Conservation (phyloP, 2,797 vertebrate genomes). For the Falco columbarius region DNA sequence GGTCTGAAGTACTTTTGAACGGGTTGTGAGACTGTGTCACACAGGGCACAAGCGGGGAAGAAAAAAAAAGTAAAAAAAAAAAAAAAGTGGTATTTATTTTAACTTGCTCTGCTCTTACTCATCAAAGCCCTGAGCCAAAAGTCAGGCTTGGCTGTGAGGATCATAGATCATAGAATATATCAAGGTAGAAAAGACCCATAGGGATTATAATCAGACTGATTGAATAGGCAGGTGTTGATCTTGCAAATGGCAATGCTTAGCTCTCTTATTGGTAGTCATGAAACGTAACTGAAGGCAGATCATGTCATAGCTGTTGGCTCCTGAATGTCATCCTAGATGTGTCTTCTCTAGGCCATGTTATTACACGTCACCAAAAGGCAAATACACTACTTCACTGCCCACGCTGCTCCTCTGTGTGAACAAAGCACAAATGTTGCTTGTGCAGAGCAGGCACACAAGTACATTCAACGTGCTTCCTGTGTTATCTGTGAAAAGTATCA, state of each 20-base stretch:
- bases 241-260: not conserved
- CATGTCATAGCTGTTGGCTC: not conserved
- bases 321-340: not conserved
- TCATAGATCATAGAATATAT: not conserved
- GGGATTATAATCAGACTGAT: not conserved
- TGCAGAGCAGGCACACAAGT: not conserved
- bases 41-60: accelerated
- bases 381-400: not conserved
- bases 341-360: not conserved
- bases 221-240: not conserved
- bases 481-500: not conserved
- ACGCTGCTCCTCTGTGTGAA: not conserved
- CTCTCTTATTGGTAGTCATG: not conserved
- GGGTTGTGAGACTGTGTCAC: accelerated
- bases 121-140: not conserved
- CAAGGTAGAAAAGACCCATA: not conserved
- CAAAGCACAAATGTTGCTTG: not conserved
- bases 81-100: not conserved
- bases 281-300: not conserved
- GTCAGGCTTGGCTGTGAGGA: not conserved
- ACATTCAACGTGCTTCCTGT: not conserved
- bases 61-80: not conserved
- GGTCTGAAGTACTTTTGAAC: not conserved
- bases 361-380: not conserved
- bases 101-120: not conserved